Percentiles rank a stretch among this genome's conserved stretches.
These are phyloP conservation scores for Ophonus ardosiacus DNA, from an alignment of 2,888 invertebrate genomes.

Conservation along the genomic window DNA sequence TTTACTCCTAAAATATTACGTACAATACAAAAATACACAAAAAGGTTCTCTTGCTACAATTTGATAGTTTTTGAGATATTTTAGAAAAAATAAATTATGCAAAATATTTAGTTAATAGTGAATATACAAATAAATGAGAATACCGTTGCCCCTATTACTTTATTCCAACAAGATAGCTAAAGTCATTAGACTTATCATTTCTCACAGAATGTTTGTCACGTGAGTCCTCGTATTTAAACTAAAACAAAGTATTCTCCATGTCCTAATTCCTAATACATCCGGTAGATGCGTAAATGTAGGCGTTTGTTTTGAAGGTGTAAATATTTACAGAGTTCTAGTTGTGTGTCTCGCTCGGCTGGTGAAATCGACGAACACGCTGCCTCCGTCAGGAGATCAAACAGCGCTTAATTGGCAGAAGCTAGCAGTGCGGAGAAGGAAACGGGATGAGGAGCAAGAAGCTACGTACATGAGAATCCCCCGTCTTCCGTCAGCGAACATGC, in stretches of 20 bases:
- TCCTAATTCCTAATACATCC: slow-evolving; percentile 32
- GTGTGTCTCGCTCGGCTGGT: background rate
- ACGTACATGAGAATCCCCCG: slow-evolving; percentile 6
- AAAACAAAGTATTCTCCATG: background rate
- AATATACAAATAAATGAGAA: no score
- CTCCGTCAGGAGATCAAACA: slow-evolving; percentile 40
- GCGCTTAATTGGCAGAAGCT: slow-evolving; percentile 39
- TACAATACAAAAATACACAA: no score
- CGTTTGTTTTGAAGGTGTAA: slow-evolving; percentile 27
- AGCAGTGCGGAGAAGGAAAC: background rate
- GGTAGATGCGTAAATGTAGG: slow-evolving; percentile 28
- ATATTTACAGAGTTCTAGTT: slow-evolving; percentile 45
- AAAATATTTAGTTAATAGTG: no score
- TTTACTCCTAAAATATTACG: no score
- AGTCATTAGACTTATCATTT: background rate
- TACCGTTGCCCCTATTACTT: no score
- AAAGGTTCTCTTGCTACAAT: no score
- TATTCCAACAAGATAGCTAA: background rate
- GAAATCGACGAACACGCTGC: slow-evolving; percentile 1
- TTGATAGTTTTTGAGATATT: no score
- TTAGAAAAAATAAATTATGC: no score
- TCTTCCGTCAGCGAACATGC: slow-evolving; percentile 11
- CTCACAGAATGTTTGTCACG: background rate
- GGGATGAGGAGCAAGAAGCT: background rate
- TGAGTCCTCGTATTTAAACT: slow-evolving; percentile 1